Evolutionary conservation across 1,140 invertebrate species (phyloP).

Genomic region (Aricia agestis): DNA sequence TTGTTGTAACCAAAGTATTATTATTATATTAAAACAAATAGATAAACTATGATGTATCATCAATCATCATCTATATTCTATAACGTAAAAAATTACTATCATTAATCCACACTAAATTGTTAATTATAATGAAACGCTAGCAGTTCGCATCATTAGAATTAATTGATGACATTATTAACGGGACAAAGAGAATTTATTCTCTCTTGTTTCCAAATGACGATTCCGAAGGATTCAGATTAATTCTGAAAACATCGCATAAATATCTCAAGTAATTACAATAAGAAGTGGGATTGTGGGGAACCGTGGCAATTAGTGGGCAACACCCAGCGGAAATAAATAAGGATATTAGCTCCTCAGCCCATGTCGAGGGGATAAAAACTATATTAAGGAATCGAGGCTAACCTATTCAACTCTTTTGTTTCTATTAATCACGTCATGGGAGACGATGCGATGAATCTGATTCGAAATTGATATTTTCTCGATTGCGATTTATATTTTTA

Average conservation of each 20-base stretch:
- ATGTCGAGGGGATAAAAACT: constrained; percentile 57
- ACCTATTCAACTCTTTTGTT: constrained; percentile 28
- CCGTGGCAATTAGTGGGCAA: constrained; percentile 66
- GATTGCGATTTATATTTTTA: background rate
- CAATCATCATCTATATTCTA: too few species aligned
- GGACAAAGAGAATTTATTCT: constrained; percentile 26
- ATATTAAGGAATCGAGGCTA: constrained; percentile 47
- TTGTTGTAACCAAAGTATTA: too few species aligned
- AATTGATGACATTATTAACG: constrained; percentile 18
- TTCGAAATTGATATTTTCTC: background rate
- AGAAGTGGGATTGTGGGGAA: constrained; percentile 63
- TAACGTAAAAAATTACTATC: constrained; percentile 6
- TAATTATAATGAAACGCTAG: constrained; percentile 14
- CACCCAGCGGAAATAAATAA: constrained; percentile 72
- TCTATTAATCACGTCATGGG: constrained; percentile 15
- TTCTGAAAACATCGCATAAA: constrained; percentile 56
- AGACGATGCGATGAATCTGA: constrained; percentile 2
- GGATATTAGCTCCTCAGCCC: constrained; percentile 61
- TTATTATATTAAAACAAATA: background rate
- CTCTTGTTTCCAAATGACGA: constrained; percentile 3
- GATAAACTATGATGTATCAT: background rate
- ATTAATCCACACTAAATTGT: constrained; percentile 11
- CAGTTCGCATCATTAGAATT: constrained; percentile 13
- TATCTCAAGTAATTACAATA: constrained; percentile 68
- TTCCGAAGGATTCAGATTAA: constrained; percentile 31